Evolutionary conservation across 2,888 invertebrate species (phyloP).

Genomic region (Hydroisotoma schaefferi): DNA sequence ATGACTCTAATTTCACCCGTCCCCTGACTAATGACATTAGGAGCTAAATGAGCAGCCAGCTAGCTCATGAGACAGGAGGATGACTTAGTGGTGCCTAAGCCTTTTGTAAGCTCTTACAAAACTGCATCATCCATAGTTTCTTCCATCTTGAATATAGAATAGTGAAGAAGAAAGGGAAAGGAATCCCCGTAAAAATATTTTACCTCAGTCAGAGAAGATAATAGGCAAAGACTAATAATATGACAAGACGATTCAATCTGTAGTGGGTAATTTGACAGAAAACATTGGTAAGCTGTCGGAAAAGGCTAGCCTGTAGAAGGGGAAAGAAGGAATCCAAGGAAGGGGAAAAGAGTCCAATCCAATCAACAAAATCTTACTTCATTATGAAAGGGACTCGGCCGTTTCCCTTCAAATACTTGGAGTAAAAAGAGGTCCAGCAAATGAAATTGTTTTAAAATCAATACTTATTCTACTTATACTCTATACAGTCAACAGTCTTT

Average conservation of each 20-base stretch:
- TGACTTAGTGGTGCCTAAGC: not conserved
- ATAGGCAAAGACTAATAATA: not conserved
- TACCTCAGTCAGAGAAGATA: not conserved
- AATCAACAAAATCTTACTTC: conserved; percentile 10
- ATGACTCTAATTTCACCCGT: conserved; percentile 1
- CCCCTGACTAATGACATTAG: not conserved
- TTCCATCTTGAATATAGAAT: too few species aligned
- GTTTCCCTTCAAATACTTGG: not conserved
- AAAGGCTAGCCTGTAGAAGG: conserved; percentile 5
- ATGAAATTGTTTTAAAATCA: conserved; percentile 15
- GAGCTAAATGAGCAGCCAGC: conserved; percentile 1
- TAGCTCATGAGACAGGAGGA: not conserved
- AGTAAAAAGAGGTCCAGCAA: conserved; percentile 6
- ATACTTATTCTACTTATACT: not conserved
- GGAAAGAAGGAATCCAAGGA: not conserved
- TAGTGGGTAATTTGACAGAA: conserved; percentile 42
- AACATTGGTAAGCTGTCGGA: conserved; percentile 35
- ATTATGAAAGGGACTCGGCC: not conserved
- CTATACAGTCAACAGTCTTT: not conserved
- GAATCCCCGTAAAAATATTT: not conserved
- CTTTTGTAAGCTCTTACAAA: too few species aligned
- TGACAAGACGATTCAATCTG: conserved; percentile 37
- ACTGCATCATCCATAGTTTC: too few species aligned
- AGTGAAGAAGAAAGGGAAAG: not conserved
- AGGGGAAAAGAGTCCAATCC: conserved; percentile 14